Base-by-base conservation (phyloP, 2,797 vertebrate species). In the Halcyon badia region DNA sequence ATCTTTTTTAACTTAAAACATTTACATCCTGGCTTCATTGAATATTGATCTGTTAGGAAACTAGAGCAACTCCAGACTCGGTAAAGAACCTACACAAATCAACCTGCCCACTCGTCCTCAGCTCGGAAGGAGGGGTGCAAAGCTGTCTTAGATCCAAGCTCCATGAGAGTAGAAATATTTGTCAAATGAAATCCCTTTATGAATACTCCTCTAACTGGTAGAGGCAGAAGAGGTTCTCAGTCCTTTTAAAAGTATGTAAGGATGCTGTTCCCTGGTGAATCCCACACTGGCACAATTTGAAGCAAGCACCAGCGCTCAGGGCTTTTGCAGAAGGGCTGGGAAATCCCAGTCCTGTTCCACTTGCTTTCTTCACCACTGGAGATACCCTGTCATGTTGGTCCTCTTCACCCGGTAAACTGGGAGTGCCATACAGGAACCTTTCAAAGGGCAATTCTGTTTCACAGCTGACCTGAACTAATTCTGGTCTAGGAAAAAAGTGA, bases 291-390 rank as follows among this genome's bases (percentile, higher is more conserved):
- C 83, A 76, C 0, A 1, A 69, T 70, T 31, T 82, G 85, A 97
- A 94, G 54, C 42, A 51, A 94, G 68, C 85, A 93, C 93, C 93
- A 93, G 84, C 90, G 90, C 93, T 56, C 28, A 25, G 58, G 25
- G 33, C 24, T 89, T 94, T 78, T 61, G 60, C 78, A 87, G 61
- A 94, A 90, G 26, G 75, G n/a, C 33, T 93, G 88, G 77, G 80
- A 95, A 91, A 86, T 89, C 91, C 79, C 62, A 62, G 12, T 52
- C 85, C 84, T 76, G 58, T 54, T 68, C 56, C 52, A 26, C 35
- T 90, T 28, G 15, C 80, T 83, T 39, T 39, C 37, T 39, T 66
- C 65, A 69, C 84, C 58, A 14, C 70, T 56, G 56, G 41, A 62
- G 39, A 69, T 39, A 21, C 30, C 46, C 70, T 81, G 52, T 82